A percentile compares a stretch with the other conserved stretches of the same genome.
Conservation (phyloP, 2,888 invertebrate genomes). For the Sarcophaga caerulescens region DNA sequence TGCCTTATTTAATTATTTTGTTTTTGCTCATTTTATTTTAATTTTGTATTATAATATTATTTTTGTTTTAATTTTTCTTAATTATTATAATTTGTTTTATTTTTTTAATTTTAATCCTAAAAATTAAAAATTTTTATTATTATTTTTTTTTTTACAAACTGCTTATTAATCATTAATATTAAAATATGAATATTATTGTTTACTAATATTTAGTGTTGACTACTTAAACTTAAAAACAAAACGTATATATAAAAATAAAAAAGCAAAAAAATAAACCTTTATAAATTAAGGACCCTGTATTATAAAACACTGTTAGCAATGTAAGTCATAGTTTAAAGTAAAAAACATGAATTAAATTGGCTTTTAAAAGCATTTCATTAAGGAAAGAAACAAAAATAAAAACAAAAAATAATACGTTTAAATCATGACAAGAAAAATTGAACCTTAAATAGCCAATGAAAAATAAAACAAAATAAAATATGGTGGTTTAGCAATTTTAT, state of each 20-base stretch:
- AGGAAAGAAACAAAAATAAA: conserved; percentile 1
- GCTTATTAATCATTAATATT: conserved; percentile 54
- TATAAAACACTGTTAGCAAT: conserved; percentile 71
- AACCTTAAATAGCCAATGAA: conserved; percentile 69
- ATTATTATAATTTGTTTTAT: too few species aligned
- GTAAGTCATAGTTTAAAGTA: conserved; percentile 61
- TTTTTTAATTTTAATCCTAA: not conserved
- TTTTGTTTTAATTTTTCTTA: too few species aligned
- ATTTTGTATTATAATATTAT: too few species aligned
- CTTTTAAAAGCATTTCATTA: conserved; percentile 64
- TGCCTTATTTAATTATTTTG: too few species aligned
- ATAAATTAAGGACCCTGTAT: conserved; percentile 69
- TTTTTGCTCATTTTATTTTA: too few species aligned
- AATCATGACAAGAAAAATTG: conserved; percentile 57
- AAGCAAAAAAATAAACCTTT: conserved; percentile 34
- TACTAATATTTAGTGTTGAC: conserved; percentile 69
- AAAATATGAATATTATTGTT: conserved; percentile 62
- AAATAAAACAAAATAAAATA: conserved; percentile 67
- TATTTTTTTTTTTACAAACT: conserved; percentile 59
- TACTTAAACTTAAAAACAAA: conserved; percentile 56
- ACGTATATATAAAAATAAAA: not conserved
- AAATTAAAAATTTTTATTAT: conserved; percentile 27
- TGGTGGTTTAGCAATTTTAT: conserved; percentile 79
- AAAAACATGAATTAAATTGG: conserved; percentile 57
- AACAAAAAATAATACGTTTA: conserved; percentile 57